phyloP scores from a whole-genome alignment of 2,113 vertebrate species.

The Forbesichthys papilliferus region DNA sequence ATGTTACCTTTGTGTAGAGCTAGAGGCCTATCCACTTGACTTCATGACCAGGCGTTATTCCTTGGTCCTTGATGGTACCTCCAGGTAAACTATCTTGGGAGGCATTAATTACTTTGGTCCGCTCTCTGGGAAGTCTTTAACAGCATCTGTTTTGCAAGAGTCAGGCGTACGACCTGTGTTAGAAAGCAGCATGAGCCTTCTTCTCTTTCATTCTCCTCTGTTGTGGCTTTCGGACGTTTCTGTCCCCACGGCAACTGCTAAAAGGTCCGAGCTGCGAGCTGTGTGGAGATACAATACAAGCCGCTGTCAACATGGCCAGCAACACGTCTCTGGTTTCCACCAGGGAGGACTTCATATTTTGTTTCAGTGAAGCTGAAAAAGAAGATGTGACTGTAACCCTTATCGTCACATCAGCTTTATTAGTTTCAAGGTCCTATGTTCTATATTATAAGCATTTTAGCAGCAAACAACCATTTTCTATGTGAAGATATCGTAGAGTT shows the following conservation, averaged over 20 bases:
- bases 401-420: too few relatives aligned
- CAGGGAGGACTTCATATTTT: too few relatives aligned
- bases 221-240: neutral
- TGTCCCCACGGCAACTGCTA: slow-evolving; percentile 1
- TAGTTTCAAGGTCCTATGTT: too few relatives aligned
- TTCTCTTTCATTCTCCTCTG: slow-evolving; percentile 19
- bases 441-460: too few relatives aligned
- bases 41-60: slow-evolving; percentile 1
- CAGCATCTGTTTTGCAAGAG: neutral
- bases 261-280: too few relatives aligned
- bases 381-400: too few relatives aligned
- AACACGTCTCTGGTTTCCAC: neutral
- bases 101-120: neutral
- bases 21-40: slow-evolving; percentile 16
- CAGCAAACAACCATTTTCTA: too few relatives aligned
- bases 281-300: too few relatives aligned
- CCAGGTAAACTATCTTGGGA: slow-evolving; percentile 4
- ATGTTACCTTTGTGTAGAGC: slow-evolving; percentile 40
- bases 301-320: slow-evolving; percentile 29
- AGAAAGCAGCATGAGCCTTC: slow-evolving; percentile 2
- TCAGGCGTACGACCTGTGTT: neutral
- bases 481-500: too few relatives aligned
- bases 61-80: slow-evolving; percentile 1
- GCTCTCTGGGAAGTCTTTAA: neutral
- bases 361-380: too few relatives aligned